Conservation (phyloP, 2,113 vertebrate genomes). For the Noctilio leporinus region DNA sequence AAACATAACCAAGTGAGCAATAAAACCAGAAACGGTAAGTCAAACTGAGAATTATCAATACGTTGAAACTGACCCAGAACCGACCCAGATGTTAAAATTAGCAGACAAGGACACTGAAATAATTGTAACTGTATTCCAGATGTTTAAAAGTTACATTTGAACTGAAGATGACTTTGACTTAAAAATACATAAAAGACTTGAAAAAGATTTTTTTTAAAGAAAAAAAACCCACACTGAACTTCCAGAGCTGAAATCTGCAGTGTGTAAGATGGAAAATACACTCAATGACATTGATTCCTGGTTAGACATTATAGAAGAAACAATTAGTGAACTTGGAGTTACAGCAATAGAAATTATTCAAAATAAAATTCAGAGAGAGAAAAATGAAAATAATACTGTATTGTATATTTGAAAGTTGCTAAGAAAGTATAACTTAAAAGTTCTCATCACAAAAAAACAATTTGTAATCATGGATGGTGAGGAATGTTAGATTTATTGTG, state of each 20-base stretch:
- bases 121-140: neutral
- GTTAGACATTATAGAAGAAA: neutral
- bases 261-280: neutral
- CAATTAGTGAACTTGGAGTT: neutral
- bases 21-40: neutral
- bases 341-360: neutral
- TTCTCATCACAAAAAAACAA: neutral
- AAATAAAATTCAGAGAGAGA: neutral
- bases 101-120: neutral
- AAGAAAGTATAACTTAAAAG: neutral
- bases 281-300: neutral
- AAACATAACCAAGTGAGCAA: neutral
- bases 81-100: neutral
- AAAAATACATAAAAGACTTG: neutral
- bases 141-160: neutral
- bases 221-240: neutral
- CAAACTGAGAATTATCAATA: neutral
- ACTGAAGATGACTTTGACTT: neutral
- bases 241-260: neutral
- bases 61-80: neutral
- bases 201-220: neutral
- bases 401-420: neutral
- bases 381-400: neutral
- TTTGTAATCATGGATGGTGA: neutral
- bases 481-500: neutral